Base-by-base conservation (phyloP, 23 tunicate genomes). In the Phallusia fumigata region DNA sequence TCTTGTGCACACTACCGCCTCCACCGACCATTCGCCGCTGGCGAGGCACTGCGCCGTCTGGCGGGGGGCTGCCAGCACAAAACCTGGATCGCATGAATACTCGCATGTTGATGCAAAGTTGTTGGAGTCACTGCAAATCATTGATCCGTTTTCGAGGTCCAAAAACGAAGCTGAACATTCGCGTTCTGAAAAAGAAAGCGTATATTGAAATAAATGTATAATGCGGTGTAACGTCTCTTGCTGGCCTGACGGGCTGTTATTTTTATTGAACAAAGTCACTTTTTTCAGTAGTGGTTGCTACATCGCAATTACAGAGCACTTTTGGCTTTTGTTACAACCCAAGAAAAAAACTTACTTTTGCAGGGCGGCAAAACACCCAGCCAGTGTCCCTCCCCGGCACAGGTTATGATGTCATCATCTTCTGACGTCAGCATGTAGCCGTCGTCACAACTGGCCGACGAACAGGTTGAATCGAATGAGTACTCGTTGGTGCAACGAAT, bases 91-190 rank as follows among this genome's bases (percentile, higher is more conserved):
- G 77, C 95, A 90, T 19, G 53, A 58, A 79, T 33, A 90, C 31
- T 81, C 78, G 52, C 95, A 90, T 76, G 82, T 84, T 19, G 95
- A 90, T 13, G 77, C 86, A 75, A 75, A 90, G 32, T 34, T 28
- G 72, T 86, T 78, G 18, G 58, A n/a, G 33, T 83, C 74, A 8
- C 87, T 82, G 69, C 96, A 91, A 18, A 76, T n/a, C 32, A 80
- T 87, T 44, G 33, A 0, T 0, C 96, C 96, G 76, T 83, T 79
- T 36, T 78, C 78, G 26, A 90, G 49, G 2, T 6, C 58, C 80
- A 84, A 19, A 78, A 65, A 79, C 26, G 84, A 84, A 16, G 76
- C 40, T 31, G 78, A 35, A 74, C 93, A 89, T 22, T 31, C 47
- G 10, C 75, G 30, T 65, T 82, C 86, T 88, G 76, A 18, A 76